Evolutionary conservation across 2,888 invertebrate genomes (phyloP).

Genomic region (Ypsolopha scabrella): DNA sequence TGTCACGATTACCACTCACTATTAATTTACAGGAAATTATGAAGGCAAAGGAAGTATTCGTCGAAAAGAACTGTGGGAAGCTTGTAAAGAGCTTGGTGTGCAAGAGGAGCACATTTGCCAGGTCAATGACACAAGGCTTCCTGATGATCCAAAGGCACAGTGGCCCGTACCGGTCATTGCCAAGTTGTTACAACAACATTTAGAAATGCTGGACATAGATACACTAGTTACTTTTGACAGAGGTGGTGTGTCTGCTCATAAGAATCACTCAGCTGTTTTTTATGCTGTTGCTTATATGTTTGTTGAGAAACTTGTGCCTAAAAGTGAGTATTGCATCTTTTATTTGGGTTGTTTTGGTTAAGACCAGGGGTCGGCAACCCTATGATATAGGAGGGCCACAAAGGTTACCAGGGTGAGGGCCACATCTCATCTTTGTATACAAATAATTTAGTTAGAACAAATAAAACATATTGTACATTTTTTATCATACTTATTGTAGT

Average conservation of each 20-base stretch:
- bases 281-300: constrained; percentile 84
- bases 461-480: no score
- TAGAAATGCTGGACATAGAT: constrained; percentile 82
- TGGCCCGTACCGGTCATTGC: constrained; percentile 75
- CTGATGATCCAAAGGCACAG: constrained; percentile 79
- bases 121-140: constrained; percentile 77
- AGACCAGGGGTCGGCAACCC: no score
- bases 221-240: constrained; percentile 95
- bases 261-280: constrained; percentile 90
- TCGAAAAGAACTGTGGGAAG: constrained; percentile 83
- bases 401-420: no score
- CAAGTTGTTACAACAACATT: constrained; percentile 60
- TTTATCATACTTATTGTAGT: no score
- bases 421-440: no score
- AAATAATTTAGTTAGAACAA: no score
- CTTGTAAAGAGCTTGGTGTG: constrained; percentile 85
- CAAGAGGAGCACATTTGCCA: constrained; percentile 80
- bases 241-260: constrained; percentile 92
- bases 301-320: constrained; percentile 79
- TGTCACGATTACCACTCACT: not conserved
- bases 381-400: no score
- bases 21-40: constrained; percentile 69
- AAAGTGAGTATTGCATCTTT: constrained; percentile 66
- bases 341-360: constrained; percentile 2
- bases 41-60: constrained; percentile 74